Conservation (phyloP, 2,113 vertebrate genomes). For the Fregata magnificens region DNA sequence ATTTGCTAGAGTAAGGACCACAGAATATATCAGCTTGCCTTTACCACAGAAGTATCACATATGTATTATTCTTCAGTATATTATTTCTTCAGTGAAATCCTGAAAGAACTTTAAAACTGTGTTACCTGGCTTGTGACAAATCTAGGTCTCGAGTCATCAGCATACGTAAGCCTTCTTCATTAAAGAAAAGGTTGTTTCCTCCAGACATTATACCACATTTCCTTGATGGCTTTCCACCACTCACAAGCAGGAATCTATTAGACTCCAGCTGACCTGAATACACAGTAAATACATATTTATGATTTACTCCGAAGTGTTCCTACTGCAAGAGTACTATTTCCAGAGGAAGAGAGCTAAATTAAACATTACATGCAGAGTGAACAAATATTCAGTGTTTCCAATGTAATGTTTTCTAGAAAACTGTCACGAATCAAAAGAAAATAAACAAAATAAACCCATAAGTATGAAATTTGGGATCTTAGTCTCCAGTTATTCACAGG, state of each 20-base stretch:
- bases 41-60: not conserved
- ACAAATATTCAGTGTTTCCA: not conserved
- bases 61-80: not conserved
- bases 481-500: not conserved
- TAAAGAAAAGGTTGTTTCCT: constrained; percentile 97
- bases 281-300: constrained; percentile 47
- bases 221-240: constrained; percentile 93
- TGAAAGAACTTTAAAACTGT: not conserved
- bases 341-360: not conserved
- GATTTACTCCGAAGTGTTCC: not conserved
- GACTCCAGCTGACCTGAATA: constrained; percentile 84
- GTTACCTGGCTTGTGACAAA: constrained; percentile 93
- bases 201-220: constrained; percentile 97
- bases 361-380: not conserved
- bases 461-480: not conserved
- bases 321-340: not conserved
- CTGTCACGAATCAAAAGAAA: not conserved
- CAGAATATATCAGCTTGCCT: not conserved
- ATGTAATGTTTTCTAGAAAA: not conserved
- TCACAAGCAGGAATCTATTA: constrained; percentile 87
- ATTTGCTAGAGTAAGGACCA: not conserved
- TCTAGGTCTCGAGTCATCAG: constrained; percentile 93
- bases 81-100: not conserved
- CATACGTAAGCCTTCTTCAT: constrained; percentile 94
- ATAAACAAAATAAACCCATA: not conserved